phyloP scores from a whole-genome alignment of 2,113 vertebrate genomes.

The Menidia beryllina region DNA sequence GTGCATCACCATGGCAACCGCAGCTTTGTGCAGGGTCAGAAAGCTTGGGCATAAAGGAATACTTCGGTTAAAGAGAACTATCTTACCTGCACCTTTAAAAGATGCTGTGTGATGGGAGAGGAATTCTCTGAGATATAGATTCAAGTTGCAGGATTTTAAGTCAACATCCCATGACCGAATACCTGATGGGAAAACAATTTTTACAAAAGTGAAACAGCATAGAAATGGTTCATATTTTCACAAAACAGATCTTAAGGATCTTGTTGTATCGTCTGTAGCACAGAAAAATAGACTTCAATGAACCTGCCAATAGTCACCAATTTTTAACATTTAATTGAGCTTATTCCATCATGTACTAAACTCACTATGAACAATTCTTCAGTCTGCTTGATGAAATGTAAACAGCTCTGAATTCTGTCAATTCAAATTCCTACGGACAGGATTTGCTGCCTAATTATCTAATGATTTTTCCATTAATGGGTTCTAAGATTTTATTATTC shows the following conservation, averaged over 20 bases:
- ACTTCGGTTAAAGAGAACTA: background rate
- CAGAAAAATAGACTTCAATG: background rate
- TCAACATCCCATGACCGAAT: slow-evolving; percentile 90
- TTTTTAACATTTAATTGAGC: too few species aligned
- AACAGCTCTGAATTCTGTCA: too few species aligned
- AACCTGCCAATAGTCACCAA: too few species aligned
- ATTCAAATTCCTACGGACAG: too few species aligned
- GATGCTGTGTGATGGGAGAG: slow-evolving; percentile 88
- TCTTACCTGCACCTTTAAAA: slow-evolving; percentile 84
- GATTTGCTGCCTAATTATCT: too few species aligned
- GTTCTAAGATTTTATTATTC: background rate
- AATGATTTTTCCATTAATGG: background rate
- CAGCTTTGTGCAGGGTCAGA: slow-evolving; percentile 13
- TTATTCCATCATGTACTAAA: too few species aligned
- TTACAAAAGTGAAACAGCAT: background rate
- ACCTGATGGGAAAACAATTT: slow-evolving; percentile 70
- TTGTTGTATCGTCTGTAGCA: too few species aligned
- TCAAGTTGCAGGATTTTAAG: slow-evolving; percentile 85
- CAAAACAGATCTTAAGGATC: background rate
- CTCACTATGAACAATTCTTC: too few species aligned
- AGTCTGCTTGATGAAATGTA: too few species aligned
- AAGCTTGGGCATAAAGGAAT: background rate
- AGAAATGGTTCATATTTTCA: background rate
- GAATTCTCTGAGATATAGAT: slow-evolving; percentile 88
- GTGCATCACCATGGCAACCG: slow-evolving; percentile 34